Percentiles rank a stretch among this genome's conserved stretches.
Conservation (phyloP, 2,888 invertebrate genomes). For the Pristionchus mayeri region DNA sequence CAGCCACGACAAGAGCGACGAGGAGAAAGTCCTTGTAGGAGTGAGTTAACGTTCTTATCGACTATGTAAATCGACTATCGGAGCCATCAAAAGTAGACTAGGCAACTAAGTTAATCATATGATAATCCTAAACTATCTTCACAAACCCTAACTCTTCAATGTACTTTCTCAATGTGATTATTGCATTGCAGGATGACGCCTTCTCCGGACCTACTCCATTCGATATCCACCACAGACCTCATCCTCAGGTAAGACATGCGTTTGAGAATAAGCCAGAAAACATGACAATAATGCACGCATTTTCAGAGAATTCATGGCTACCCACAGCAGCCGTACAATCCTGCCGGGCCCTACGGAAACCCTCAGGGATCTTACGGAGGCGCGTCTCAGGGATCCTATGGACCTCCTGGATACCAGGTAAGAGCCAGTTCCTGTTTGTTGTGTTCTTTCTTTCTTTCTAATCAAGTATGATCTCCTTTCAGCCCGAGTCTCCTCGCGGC, state of each 20-base stretch:
- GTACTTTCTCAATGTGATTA: too few relatives aligned
- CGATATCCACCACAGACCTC: too few relatives aligned
- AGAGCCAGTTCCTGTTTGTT: background rate
- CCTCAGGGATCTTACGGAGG: too few relatives aligned
- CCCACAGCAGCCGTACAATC: background rate
- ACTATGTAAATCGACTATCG: background rate
- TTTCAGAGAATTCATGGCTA: too few relatives aligned
- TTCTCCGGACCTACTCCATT: background rate
- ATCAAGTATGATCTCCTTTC: background rate
- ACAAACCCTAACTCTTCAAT: too few relatives aligned
- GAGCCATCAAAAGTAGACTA: background rate
- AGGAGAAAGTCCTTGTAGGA: background rate
- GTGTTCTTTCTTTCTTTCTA: too few relatives aligned
- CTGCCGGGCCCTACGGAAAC: background rate
- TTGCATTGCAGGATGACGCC: too few relatives aligned
- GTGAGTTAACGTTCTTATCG: background rate
- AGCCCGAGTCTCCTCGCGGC: slow-evolving; percentile 6
- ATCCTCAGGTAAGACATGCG: too few relatives aligned
- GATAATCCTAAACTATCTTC: too few relatives aligned
- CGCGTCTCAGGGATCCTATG: background rate
- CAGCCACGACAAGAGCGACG: background rate
- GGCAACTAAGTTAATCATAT: background rate
- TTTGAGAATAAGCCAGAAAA: too few relatives aligned
- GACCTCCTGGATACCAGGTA: background rate
- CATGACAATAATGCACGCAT: too few relatives aligned